Evolutionary conservation across 2,113 vertebrate genomes (phyloP).

Genomic region (Mustela lutreola): DNA sequence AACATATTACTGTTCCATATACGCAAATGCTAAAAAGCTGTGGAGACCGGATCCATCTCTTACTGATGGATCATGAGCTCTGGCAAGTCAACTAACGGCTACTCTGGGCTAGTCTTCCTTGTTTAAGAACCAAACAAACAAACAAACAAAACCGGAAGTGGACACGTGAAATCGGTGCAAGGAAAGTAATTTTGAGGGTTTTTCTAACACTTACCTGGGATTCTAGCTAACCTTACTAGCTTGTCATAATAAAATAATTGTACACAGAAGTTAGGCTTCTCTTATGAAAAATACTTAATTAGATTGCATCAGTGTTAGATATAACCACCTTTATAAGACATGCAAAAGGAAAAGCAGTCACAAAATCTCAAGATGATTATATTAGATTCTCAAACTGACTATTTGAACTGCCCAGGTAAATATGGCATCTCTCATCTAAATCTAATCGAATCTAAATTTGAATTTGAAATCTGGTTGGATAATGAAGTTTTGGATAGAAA

Average conservation of each 20-base stretch:
- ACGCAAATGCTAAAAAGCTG: not conserved
- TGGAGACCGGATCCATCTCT: not conserved
- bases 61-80: not conserved
- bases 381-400: not conserved
- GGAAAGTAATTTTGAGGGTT: not conserved
- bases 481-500: not conserved
- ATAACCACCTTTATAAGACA: not conserved
- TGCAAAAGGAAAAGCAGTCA: slow-evolving; percentile 20
- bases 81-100: not conserved
- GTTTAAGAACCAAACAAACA: not conserved
- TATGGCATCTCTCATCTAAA: not conserved
- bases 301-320: not conserved
- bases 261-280: not conserved
- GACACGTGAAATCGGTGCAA: not conserved
- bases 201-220: not conserved
- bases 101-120: not conserved
- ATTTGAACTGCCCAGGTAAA: not conserved
- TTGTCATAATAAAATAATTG: not conserved
- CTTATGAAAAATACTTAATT: not conserved
- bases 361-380: slow-evolving; percentile 2
- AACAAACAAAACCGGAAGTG: no score
- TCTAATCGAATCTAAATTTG: not conserved
- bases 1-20: not conserved
- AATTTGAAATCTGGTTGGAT: not conserved
- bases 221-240: not conserved